Conservation (phyloP, 2,113 vertebrate species). For the Thalassarche chlororhynchos region DNA sequence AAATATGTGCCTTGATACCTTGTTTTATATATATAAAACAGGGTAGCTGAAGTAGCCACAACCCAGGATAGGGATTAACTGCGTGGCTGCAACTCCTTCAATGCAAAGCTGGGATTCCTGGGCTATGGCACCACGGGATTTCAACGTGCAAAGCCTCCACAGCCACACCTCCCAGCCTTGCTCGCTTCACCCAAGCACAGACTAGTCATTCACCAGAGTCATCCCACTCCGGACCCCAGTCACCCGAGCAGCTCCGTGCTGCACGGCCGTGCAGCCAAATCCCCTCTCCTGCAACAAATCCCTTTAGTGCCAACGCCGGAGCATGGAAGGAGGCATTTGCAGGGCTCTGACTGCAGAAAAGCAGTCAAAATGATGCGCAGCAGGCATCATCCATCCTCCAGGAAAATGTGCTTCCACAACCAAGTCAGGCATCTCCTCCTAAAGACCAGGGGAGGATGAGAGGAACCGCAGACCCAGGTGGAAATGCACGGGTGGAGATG, state of each 20-base stretch:
- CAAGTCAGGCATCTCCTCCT: not conserved
- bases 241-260: not conserved
- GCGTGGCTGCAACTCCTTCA: not conserved
- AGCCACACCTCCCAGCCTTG: not conserved
- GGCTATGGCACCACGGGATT: not conserved
- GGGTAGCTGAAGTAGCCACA: not conserved
- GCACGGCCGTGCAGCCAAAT: not conserved
- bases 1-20: not conserved
- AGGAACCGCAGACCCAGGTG: not conserved
- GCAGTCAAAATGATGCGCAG: not conserved
- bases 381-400: not conserved
- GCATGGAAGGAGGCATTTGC: rapidly evolving
- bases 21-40: too few relatives aligned
- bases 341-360: not conserved
- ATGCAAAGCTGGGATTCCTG: not conserved
- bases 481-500: rapidly evolving
- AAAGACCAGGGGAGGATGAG: not conserved
- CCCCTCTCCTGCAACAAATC: slow-evolving; percentile 28
- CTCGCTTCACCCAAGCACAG: not conserved
- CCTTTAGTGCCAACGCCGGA: not conserved
- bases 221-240: not conserved
- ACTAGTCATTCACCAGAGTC: not conserved
- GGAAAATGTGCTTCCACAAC: not conserved
- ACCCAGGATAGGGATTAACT: not conserved
- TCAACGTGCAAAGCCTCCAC: not conserved